A percentile compares a stretch with the other conserved stretches of the same genome.
Conservation (phyloP, 2,113 vertebrate species). For the Alosa alosa region DNA sequence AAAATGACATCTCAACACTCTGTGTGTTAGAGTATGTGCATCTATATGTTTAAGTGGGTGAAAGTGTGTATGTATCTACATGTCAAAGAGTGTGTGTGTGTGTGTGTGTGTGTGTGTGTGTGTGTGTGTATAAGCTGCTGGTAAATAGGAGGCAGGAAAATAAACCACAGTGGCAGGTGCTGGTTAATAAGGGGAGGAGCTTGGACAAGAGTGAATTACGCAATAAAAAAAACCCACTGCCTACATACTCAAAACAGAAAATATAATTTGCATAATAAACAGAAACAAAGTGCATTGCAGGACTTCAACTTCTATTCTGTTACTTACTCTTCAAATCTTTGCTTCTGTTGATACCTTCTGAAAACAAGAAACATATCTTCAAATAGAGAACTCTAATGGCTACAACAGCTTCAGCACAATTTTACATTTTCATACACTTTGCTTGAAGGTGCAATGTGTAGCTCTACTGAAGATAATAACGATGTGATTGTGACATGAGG, state of each 20-base stretch:
- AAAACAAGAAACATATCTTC: conserved; percentile 64
- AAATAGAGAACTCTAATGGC: conserved; percentile 42
- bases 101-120: neutral
- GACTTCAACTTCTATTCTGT: conserved; percentile 42
- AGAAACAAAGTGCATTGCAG: conserved; percentile 28
- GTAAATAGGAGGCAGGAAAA: neutral
- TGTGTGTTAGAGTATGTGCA: too few species aligned
- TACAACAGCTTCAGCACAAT: neutral
- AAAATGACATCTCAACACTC: too few species aligned
- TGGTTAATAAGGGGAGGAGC: neutral
- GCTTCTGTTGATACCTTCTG: conserved; percentile 77
- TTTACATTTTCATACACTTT: neutral
- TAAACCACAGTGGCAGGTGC: neutral
- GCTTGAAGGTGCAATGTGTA: neutral
- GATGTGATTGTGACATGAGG: too few species aligned
- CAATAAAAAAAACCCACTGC: neutral
- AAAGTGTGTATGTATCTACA: neutral
- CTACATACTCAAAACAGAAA: conserved; percentile 26
- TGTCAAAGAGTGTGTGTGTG: neutral
- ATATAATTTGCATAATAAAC: conserved; percentile 38
- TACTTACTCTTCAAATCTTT: conserved; percentile 77
- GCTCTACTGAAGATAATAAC: neutral
- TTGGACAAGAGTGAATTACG: neutral
- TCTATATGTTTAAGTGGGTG: neutral
- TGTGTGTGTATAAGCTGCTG: neutral